A percentile compares a stretch with the other conserved stretches of the same genome.
Conservation (phyloP, 2,797 vertebrate species). For the Crocodylus rhombifer region DNA sequence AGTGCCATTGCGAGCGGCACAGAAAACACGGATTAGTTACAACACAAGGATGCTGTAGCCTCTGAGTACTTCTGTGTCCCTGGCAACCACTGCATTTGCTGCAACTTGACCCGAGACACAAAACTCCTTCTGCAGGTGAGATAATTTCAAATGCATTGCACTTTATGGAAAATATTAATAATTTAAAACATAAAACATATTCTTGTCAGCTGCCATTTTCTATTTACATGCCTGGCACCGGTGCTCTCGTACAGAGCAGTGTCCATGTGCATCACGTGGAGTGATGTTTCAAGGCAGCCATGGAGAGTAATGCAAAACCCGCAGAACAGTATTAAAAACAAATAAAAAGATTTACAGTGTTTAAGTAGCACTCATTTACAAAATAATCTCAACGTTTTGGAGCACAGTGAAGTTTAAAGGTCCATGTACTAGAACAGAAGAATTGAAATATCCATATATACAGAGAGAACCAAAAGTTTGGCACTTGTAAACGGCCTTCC, state of each 20-base stretch:
- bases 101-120: slow-evolving; percentile 34
- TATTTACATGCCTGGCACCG: slow-evolving; percentile 9
- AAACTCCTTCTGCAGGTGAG: slow-evolving; percentile 45
- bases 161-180: slow-evolving; percentile 16
- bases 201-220: slow-evolving; percentile 29
- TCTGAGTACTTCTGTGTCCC: not conserved
- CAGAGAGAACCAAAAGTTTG: slow-evolving; percentile 70
- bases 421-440: slow-evolving; percentile 41
- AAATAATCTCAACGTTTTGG: slow-evolving; percentile 8
- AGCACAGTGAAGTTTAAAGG: slow-evolving; percentile 71
- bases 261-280: slow-evolving; percentile 10
- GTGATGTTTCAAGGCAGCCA: slow-evolving; percentile 69
- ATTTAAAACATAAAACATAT: slow-evolving; percentile 44
- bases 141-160: slow-evolving; percentile 48
- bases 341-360: slow-evolving; percentile 35
- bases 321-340: not conserved
- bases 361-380: slow-evolving; percentile 36
- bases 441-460: slow-evolving; percentile 28
- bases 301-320: slow-evolving; percentile 67
- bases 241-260: slow-evolving; percentile 31
- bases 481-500: slow-evolving; percentile 74
- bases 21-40: not conserved
- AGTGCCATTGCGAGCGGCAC: not conserved
- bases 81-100: not conserved
- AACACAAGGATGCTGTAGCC: not conserved